Percentiles rank a stretch among this genome's conserved stretches.
These are phyloP conservation scores for Darevskia mixta DNA, from an alignment of 2,797 vertebrate species.

Conservation along the genomic window DNA sequence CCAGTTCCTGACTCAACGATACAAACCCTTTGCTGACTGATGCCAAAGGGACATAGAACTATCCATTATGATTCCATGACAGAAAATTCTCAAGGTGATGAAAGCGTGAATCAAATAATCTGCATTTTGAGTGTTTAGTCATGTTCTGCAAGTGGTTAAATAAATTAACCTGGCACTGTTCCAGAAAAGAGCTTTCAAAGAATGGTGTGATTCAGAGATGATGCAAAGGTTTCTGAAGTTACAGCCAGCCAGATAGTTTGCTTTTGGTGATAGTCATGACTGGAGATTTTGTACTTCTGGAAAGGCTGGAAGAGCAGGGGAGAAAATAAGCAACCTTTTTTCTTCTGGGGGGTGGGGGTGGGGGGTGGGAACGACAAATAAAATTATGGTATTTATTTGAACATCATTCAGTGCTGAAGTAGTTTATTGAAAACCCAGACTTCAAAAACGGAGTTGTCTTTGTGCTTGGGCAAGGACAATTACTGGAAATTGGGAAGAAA, in stretches of 20 bases:
- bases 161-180: constrained; percentile 39
- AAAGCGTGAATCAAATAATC: constrained; percentile 34
- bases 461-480: neutral
- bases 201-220: constrained; percentile 59
- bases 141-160: constrained; percentile 58
- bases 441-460: neutral
- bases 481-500: neutral
- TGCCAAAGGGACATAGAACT: neutral
- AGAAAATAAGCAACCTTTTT: too few species aligned
- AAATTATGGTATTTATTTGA: neutral
- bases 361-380: neutral
- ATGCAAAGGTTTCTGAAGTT: constrained; percentile 62
- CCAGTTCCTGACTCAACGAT: neutral
- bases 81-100: constrained; percentile 18
- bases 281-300: neutral
- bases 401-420: neutral
- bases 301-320: neutral
- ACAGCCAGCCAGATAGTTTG: constrained; percentile 48
- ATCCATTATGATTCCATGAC: neutral
- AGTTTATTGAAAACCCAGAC: neutral
- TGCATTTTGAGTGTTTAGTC: constrained; percentile 50
- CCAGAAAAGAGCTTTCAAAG: constrained; percentile 52
- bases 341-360: too few species aligned
- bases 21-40: neutral
- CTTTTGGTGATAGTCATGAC: constrained; percentile 34